A percentile compares a stretch with the other conserved stretches of the same genome.
Evolutionary conservation across 2,113 vertebrate species (phyloP).

Genomic region (Helogale parvula): DNA sequence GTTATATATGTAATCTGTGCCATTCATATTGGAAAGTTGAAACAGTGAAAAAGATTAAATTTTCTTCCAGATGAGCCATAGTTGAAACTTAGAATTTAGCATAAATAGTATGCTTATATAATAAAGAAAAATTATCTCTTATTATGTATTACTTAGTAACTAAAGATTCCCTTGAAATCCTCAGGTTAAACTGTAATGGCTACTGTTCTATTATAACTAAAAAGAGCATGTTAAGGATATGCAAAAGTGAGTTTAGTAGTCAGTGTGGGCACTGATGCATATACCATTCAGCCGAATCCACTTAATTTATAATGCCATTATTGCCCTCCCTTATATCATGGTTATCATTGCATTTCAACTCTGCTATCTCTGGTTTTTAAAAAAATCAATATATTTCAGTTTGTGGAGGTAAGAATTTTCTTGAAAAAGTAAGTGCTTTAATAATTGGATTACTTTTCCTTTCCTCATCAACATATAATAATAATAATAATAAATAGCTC

Average conservation of each 20-base stretch:
- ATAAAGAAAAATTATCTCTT: conserved; percentile 29
- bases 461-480: neutral
- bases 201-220: neutral
- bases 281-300: neutral
- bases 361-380: conserved; percentile 37
- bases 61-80: conserved; percentile 34
- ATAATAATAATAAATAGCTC: conserved; percentile 1
- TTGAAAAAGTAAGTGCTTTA: conserved; percentile 29
- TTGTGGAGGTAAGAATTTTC: conserved; percentile 50
- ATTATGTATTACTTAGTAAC: conserved; percentile 36
- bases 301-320: conserved; percentile 43
- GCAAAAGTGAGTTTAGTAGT: conserved; percentile 33
- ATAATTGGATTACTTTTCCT: conserved; percentile 14
- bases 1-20: neutral
- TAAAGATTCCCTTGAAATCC: conserved; percentile 38
- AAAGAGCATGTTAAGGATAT: neutral
- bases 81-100: conserved; percentile 7
- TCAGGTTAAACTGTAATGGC: neutral
- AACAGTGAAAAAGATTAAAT: conserved; percentile 24
- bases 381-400: conserved; percentile 43
- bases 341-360: conserved; percentile 4
- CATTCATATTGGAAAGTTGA: conserved; percentile 27
- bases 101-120: neutral
- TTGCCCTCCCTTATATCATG: conserved; percentile 35
- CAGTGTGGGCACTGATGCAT: conserved; percentile 34